A percentile compares a stretch with the other conserved stretches of the same genome.
These are phyloP conservation scores for Limanda limanda DNA, from an alignment of 2,113 vertebrate species.

Conservation along the genomic window DNA sequence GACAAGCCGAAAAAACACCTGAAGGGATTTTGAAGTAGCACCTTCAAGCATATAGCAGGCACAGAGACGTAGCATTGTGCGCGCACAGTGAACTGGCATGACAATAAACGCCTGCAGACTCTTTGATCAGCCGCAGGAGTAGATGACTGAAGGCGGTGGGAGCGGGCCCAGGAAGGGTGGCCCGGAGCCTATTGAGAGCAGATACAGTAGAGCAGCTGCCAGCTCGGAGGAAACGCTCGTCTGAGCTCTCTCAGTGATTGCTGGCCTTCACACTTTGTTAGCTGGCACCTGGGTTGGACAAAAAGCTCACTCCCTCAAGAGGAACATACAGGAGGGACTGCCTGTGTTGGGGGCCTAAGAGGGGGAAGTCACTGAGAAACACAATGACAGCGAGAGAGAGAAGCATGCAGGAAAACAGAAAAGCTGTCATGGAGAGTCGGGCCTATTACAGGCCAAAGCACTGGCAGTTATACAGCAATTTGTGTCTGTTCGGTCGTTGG, in stretches of 20 bases:
- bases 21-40: slow-evolving; percentile 43
- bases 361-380: slow-evolving; percentile 13
- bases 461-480: slow-evolving; percentile 36
- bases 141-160: slow-evolving; percentile 66
- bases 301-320: slow-evolving; percentile 50
- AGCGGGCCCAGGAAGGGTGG: slow-evolving; percentile 59
- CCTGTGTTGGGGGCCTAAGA: slow-evolving; percentile 25
- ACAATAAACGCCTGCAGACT: slow-evolving; percentile 73
- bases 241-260: slow-evolving; percentile 44
- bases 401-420: slow-evolving; percentile 7
- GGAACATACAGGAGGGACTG: slow-evolving; percentile 29
- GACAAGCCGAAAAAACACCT: slow-evolving; percentile 41
- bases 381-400: slow-evolving; percentile 20
- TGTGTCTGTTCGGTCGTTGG: slow-evolving; percentile 44
- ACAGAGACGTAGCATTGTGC: slow-evolving; percentile 23
- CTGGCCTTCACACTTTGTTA: slow-evolving; percentile 58
- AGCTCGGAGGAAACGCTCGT: slow-evolving; percentile 45
- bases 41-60: slow-evolving; percentile 39
- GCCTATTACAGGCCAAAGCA: slow-evolving; percentile 25
- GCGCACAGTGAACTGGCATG: slow-evolving; percentile 53
- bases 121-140: slow-evolving; percentile 73
- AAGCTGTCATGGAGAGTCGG: slow-evolving; percentile 35
- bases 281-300: slow-evolving; percentile 45
- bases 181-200: slow-evolving; percentile 65
- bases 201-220: slow-evolving; percentile 58